A percentile compares a stretch with the other conserved stretches of the same genome.
These are phyloP conservation scores for Exocentrus adspersus DNA, from an alignment of 2,888 invertebrate genomes.

Conservation along the genomic window DNA sequence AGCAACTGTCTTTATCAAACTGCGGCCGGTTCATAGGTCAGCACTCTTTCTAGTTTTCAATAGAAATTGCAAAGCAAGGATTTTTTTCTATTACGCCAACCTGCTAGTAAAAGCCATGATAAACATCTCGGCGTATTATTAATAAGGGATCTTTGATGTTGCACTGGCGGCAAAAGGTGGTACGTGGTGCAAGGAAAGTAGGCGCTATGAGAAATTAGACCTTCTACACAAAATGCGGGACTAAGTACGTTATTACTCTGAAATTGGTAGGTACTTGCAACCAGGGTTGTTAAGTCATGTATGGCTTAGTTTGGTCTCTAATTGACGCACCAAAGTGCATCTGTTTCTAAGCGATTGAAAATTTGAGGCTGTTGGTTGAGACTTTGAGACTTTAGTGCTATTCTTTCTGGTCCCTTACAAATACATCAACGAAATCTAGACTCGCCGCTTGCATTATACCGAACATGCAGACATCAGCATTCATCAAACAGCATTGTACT, in stretches of 20 bases:
- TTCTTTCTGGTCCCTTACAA: no score
- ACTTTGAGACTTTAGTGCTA: no score
- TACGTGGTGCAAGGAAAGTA: conserved; percentile 29
- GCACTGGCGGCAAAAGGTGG: conserved; percentile 29
- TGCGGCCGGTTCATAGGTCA: conserved; percentile 34
- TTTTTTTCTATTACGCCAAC: conserved; percentile 21
- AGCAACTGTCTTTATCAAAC: conserved; percentile 36
- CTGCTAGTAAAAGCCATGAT: conserved; percentile 30
- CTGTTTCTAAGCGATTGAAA: no score
- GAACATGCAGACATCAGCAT: neutral
- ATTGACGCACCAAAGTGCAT: no score
- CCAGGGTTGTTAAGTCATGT: neutral
- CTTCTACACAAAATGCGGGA: conserved; percentile 12
- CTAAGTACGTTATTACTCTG: neutral
- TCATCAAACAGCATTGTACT: neutral
- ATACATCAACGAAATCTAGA: no score
- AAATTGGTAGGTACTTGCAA: no score
- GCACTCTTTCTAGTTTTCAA: conserved; percentile 30
- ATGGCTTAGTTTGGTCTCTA: neutral
- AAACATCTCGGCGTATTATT: conserved; percentile 45
- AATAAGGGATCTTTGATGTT: conserved; percentile 36
- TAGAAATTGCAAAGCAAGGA: conserved; percentile 23
- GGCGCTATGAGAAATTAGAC: conserved; percentile 25
- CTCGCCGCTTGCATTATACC: no score
- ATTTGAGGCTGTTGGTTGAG: no score